Evolutionary conservation across 2,888 invertebrate genomes (phyloP).

Genomic region (Pandemis corylana): DNA sequence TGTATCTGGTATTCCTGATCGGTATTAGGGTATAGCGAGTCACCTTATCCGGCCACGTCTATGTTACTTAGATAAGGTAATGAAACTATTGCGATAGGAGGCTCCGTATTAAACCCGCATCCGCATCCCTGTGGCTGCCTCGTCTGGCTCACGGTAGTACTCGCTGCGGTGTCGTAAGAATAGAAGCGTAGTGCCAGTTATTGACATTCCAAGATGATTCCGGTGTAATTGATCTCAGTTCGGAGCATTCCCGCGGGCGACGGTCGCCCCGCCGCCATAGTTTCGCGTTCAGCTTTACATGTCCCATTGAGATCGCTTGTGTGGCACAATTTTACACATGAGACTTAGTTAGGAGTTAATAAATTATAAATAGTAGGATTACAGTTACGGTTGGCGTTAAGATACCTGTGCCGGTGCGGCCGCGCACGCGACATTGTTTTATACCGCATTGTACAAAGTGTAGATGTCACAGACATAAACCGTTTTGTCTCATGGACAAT

Average conservation of each 20-base stretch:
- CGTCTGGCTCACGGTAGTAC: constrained; percentile 63
- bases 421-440: constrained; percentile 53
- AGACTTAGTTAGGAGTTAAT: constrained; percentile 80
- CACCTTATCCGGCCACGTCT: constrained; percentile 76
- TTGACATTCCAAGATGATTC: constrained; percentile 21
- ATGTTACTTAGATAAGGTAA: constrained; percentile 68
- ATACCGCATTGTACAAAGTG: constrained; percentile 73
- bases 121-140: constrained; percentile 59
- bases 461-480: constrained; percentile 68
- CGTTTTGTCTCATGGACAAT: constrained; percentile 65
- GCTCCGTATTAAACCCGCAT: constrained; percentile 64
- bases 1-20: constrained; percentile 60
- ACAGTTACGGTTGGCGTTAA: constrained; percentile 60
- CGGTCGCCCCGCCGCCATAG: constrained; percentile 51
- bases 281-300: constrained; percentile 66
- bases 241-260: constrained; percentile 49
- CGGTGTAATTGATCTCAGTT: constrained; percentile 26
- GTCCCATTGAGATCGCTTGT: constrained; percentile 72
- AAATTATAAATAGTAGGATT: constrained; percentile 77
- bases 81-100: constrained; percentile 65
- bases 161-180: constrained; percentile 67
- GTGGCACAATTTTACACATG: constrained; percentile 81
- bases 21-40: constrained; percentile 68
- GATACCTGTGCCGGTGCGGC: constrained; percentile 57
- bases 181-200: constrained; percentile 65